A percentile compares a stretch with the other conserved stretches of the same genome.
These are phyloP conservation scores for Mycetomoellerius zeteki DNA, from an alignment of 1,140 invertebrate species.

Conservation along the genomic window DNA sequence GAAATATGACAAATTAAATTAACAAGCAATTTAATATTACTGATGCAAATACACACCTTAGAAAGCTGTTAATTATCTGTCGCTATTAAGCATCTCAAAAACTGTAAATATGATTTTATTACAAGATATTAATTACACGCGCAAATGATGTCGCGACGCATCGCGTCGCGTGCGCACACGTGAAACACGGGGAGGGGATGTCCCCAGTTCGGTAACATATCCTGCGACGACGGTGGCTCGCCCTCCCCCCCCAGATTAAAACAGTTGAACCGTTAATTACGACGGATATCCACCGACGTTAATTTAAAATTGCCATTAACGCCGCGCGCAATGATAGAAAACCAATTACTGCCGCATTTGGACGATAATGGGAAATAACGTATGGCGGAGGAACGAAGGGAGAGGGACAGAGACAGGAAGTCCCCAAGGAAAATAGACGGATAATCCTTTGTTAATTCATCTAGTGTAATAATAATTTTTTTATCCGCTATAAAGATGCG, in stretches of 20 bases:
- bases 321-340: constrained; percentile 41
- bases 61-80: too few species aligned
- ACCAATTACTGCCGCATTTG: constrained; percentile 45
- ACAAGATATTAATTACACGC: constrained; percentile 28
- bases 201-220: background rate
- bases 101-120: too few species aligned
- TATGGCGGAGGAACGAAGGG: background rate
- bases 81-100: too few species aligned
- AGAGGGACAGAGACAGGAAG: background rate
- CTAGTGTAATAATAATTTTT: background rate
- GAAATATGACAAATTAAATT: too few species aligned
- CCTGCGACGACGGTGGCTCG: background rate
- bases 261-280: constrained; percentile 54
- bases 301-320: constrained; percentile 55
- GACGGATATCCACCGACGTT: constrained; percentile 20
- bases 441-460: constrained; percentile 28
- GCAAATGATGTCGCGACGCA: constrained; percentile 5
- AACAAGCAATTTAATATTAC: too few species aligned
- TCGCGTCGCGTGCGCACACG: background rate
- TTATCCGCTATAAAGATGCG: background rate
- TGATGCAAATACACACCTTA: too few species aligned
- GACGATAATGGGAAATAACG: constrained; percentile 29
- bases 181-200: background rate
- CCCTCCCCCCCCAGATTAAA: background rate
- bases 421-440: background rate